Evolutionary conservation across 23 tunicate genomes (phyloP).

Genomic region (Corella eumyota): DNA sequence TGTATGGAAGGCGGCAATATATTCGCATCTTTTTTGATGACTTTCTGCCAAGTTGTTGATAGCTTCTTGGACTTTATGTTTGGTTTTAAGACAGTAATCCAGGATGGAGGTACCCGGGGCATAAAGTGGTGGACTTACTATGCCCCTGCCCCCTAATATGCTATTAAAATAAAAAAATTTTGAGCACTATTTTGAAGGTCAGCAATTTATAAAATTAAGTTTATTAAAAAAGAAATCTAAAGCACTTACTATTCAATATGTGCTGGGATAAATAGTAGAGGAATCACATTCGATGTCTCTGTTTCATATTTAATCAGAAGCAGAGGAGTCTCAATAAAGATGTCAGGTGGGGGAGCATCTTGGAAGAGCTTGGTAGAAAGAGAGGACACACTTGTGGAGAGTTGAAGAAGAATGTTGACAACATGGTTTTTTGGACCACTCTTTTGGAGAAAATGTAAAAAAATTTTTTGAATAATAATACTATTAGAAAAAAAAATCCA

Average conservation of each 20-base stretch:
- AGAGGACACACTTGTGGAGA: constrained; percentile 9
- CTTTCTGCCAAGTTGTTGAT: constrained; percentile 30
- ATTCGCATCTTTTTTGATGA: constrained; percentile 60
- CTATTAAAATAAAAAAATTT: constrained; percentile 1
- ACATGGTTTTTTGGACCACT: constrained; percentile 9
- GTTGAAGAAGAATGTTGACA: constrained; percentile 30
- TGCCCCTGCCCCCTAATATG: constrained; percentile 33
- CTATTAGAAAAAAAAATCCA: no score
- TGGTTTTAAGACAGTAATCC: constrained; percentile 29
- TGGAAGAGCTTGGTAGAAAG: constrained; percentile 6
- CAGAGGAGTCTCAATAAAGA: constrained; percentile 40
- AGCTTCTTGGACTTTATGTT: constrained; percentile 26
- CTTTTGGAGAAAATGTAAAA: neutral
- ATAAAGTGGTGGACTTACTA: constrained; percentile 39
- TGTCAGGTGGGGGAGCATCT: constrained; percentile 42
- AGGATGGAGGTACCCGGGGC: constrained; percentile 24
- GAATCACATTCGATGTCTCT: constrained; percentile 32
- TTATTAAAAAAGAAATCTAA: no score
- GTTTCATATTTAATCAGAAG: constrained; percentile 33
- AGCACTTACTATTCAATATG: constrained; percentile 49
- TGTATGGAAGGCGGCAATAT: constrained; percentile 54
- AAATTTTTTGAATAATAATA: neutral
- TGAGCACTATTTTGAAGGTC: neutral
- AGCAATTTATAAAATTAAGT: neutral
- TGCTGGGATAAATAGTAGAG: constrained; percentile 45